phyloP scores from a whole-genome alignment of 2,888 invertebrate genomes.

The Diarsia mendica region DNA sequence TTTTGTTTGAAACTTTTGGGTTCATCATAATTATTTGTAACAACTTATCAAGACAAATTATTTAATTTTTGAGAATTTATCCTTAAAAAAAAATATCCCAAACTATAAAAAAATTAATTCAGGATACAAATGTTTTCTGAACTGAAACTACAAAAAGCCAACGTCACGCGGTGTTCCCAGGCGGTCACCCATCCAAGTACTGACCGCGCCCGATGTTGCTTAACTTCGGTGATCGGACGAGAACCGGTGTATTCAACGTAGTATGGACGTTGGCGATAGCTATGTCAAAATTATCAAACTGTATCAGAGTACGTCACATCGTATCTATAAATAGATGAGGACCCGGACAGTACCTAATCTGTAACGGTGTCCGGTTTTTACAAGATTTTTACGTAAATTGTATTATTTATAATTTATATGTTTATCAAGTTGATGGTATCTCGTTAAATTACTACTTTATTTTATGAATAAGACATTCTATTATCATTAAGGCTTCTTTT shows the following conservation, averaged over 20 bases:
- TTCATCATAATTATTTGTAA: too few species aligned
- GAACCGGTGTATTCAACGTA: slow-evolving; percentile 85
- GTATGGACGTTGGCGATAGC: slow-evolving; percentile 78
- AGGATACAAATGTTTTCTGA: not conserved
- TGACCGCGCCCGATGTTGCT: slow-evolving; percentile 87
- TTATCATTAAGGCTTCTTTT: too few species aligned
- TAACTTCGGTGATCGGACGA: slow-evolving; percentile 89
- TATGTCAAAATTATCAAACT: accelerated
- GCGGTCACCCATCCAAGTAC: slow-evolving; percentile 86
- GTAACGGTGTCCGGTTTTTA: too few species aligned
- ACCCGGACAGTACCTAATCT: not conserved
- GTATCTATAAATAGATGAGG: not conserved
- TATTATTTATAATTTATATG: not conserved
- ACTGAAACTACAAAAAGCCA: slow-evolving; percentile 52
- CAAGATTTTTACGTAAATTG: not conserved
- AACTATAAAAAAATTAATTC: not conserved
- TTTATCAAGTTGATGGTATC: not conserved
- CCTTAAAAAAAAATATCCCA: too few species aligned
- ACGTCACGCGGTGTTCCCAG: slow-evolving; percentile 82
- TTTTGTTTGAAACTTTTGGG: too few species aligned
- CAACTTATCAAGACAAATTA: too few species aligned
- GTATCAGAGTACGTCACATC: not conserved
- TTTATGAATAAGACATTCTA: not conserved
- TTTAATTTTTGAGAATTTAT: too few species aligned
- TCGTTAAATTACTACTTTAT: not conserved